Evolutionary conservation across 2,797 vertebrate species (phyloP), one percentile per base, ranked within the genome.

Genomic region (Acipenser oxyrinchus): DNA sequence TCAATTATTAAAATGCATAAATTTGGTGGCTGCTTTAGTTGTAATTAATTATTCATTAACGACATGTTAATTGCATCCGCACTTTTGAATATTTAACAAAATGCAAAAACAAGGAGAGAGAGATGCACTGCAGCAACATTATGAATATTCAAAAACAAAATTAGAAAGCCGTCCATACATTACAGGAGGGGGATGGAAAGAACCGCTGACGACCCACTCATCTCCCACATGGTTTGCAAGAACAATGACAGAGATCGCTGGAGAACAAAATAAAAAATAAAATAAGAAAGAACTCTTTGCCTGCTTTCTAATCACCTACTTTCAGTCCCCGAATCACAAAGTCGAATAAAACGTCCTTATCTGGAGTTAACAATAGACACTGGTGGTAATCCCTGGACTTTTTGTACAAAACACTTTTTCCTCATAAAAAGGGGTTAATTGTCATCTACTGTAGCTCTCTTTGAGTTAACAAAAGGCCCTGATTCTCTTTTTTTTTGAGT

Each of bases 11-110:
- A 93, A 85, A 80, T 88, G 86, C 84, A 89, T 84, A 91, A 90
- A 89, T 90, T 87, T 89, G 84, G 87, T 82, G 82, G 82, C 86
- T 90, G 87, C 87, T 90, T 92, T 93, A 91, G 87, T 86, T 87
- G 78, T 84, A 89, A 92, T 93, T 93, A 92, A 93, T 92, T 92
- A 93, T 93, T 93, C 89, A 93, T 93, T 93, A 93, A 93, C 90
- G 85, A 91, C 91, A 93, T 92, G 89, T 90, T 94, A 93, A 94
- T 94, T 93, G 89, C 87, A 84, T 79, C 69, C 77, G 77, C 86
- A 86, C 79, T 87, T 86, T 87, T 93, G 91, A 92, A 93, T 92
- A 93, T 93, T 93, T 92, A 92, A 91, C 89, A 90, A 89, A 91
- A 92, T 88, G 84, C 84, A 86, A 90, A 89, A 88, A 82, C 78